Evolutionary conservation across 2,797 vertebrate genomes (phyloP), one percentile per base, ranked within the genome.

Genomic region (Cossypha heuglini): DNA sequence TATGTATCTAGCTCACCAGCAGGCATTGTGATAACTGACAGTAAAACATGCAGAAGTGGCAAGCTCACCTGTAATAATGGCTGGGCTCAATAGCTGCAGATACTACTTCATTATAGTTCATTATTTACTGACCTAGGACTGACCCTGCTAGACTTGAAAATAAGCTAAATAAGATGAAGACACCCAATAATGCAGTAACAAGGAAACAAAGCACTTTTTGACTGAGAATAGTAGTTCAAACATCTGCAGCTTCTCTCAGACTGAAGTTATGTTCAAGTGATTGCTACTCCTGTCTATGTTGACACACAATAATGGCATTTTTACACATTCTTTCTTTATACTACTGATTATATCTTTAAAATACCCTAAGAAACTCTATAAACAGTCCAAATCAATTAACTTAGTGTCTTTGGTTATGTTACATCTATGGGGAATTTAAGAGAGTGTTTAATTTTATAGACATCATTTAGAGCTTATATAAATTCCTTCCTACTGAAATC

Each of bases 111-210:
- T 86, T 88, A 38, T 18, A 40, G 38, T 26, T 75, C 49, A 61
- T 90, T 97, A 82, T 61, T 73, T 33, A 73, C 31, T 95, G 90
- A 83, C 86, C 76, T 89, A 72, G 43, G 37, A 87, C 42, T 91
- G 86, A 91, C 82, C 67, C n/a, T 77, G n/a, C 46, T 72, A 87
- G 83, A 94, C 57, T 89, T 9, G 63, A 90, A 93, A 96, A 92
- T 58, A 79, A 82, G 79, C 45, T 72, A 72, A 90, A 54, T 92
- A 84, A 31, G 64, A 43, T 80, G 51, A 81, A 91, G 69, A 90
- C 55, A 68, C 26, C 31, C 19, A 52, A 14, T 67, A 82, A 62
- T 24, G 72, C 16, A 79, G 73, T 90, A 86, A 78, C 49, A 85
- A 90, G 82, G 68, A 94, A 90, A 89, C 67, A 16, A 89, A 96